These are phyloP conservation scores for Andrena minutula DNA, from an alignment of 2,888 invertebrate genomes.

Conservation along the genomic window DNA sequence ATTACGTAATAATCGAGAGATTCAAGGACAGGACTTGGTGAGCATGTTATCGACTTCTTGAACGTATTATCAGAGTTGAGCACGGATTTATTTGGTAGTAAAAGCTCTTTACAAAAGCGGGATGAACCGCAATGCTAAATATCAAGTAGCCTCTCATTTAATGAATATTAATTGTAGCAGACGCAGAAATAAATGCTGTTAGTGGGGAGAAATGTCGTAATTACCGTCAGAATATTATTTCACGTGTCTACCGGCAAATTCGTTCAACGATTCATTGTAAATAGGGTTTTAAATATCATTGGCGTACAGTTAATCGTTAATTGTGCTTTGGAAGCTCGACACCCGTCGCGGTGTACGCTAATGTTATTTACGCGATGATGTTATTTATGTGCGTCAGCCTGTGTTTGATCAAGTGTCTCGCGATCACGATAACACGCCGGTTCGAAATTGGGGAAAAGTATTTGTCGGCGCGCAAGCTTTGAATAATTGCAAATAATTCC, in stretches of 20 bases:
- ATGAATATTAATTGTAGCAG: no score
- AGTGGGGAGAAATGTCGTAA: background rate
- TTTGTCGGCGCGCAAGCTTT: constrained; percentile 67
- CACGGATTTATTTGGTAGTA: no score
- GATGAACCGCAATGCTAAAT: no score
- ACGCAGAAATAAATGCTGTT: background rate
- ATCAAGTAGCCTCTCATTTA: no score
- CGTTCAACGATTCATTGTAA: background rate
- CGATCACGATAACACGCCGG: constrained; percentile 62
- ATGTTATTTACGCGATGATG: constrained; percentile 73
- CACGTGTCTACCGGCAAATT: background rate
- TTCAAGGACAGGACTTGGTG: no score
- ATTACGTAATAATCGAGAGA: background rate
- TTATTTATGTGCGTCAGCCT: constrained; percentile 69
- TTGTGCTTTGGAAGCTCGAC: constrained; percentile 31
- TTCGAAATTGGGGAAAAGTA: constrained; percentile 69
- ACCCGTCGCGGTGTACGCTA: constrained; percentile 50
- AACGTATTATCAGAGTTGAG: no score
- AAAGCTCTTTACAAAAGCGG: no score
- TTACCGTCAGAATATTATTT: background rate
- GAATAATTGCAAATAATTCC: constrained; percentile 69
- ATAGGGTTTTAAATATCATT: background rate
- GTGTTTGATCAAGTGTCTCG: constrained; percentile 76
- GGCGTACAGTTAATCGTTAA: background rate
- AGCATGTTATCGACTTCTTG: no score